Conservation (phyloP, 1,140 invertebrate genomes). For the Ladona fulva region DNA sequence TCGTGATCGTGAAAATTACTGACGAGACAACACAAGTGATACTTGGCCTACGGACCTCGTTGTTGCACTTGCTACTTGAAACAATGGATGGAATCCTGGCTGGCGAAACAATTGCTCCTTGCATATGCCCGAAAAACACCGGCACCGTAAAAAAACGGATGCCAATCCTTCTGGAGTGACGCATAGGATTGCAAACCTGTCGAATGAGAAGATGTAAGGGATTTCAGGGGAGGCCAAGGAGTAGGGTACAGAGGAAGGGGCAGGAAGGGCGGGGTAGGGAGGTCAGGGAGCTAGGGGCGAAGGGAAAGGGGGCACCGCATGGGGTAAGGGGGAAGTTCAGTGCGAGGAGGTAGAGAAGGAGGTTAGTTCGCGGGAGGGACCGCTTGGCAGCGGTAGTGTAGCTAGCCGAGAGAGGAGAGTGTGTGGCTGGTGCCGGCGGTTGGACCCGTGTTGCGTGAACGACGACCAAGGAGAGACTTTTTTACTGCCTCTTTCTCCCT, state of each 20-base stretch:
- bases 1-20: no score
- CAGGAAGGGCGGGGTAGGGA: background rate
- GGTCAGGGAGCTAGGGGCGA: background rate
- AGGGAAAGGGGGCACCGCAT: background rate
- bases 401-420: background rate
- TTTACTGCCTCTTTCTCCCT: background rate
- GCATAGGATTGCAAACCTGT: no score
- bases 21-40: no score
- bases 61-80: no score
- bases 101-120: no score
- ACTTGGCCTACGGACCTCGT: no score
- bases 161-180: no score
- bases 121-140: no score
- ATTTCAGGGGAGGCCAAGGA: no score
- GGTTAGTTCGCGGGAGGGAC: background rate
- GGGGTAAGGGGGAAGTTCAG: background rate
- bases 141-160: no score
- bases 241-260: background rate
- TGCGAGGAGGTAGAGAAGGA: background rate
- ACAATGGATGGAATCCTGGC: no score
- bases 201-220: no score
- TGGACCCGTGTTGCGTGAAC: background rate
- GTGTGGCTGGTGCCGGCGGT: background rate
- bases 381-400: slow-evolving; percentile 6
- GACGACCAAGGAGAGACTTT: background rate